These are phyloP conservation scores for Axea sp. DNA, from an alignment of 2,888 invertebrate species.

Conservation along the genomic window DNA sequence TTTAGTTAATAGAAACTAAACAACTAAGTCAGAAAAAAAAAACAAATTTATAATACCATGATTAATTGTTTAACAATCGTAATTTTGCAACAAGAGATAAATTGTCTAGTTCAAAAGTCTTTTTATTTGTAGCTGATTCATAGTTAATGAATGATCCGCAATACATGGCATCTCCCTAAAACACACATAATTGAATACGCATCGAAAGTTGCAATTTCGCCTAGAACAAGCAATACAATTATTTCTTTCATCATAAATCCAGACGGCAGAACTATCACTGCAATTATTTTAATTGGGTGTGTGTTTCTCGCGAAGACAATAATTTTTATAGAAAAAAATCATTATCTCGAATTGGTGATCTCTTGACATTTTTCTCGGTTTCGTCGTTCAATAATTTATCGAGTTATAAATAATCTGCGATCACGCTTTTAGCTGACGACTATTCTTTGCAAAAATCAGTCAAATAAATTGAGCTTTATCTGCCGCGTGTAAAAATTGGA, in stretches of 20 bases:
- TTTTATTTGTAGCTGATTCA: too few species aligned
- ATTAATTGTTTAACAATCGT: neutral
- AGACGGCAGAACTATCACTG: slow-evolving; percentile 26
- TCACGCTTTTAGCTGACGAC: slow-evolving; percentile 21
- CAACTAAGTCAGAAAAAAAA: too few species aligned
- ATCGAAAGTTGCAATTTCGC: too few species aligned
- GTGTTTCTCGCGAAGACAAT: slow-evolving; percentile 21
- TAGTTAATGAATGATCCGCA: too few species aligned
- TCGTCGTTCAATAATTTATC: slow-evolving; percentile 5
- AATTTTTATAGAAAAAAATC: slow-evolving; percentile 1
- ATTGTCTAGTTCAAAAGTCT: too few species aligned
- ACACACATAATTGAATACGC: too few species aligned
- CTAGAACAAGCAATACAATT: too few species aligned
- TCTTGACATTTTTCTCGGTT: slow-evolving; percentile 32
- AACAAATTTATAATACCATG: neutral
- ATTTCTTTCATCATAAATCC: neutral
- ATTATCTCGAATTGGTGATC: slow-evolving; percentile 25
- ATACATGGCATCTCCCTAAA: too few species aligned
- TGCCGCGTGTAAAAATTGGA: neutral
- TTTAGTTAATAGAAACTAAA: too few species aligned
- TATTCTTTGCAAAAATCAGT: slow-evolving; percentile 6
- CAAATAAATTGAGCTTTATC: slow-evolving; percentile 11
- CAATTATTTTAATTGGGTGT: slow-evolving; percentile 26
- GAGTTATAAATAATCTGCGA: slow-evolving; percentile 8
- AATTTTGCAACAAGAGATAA: too few species aligned